phyloP scores from a whole-genome alignment of 2,113 vertebrate species.

The Melozone crissalis region DNA sequence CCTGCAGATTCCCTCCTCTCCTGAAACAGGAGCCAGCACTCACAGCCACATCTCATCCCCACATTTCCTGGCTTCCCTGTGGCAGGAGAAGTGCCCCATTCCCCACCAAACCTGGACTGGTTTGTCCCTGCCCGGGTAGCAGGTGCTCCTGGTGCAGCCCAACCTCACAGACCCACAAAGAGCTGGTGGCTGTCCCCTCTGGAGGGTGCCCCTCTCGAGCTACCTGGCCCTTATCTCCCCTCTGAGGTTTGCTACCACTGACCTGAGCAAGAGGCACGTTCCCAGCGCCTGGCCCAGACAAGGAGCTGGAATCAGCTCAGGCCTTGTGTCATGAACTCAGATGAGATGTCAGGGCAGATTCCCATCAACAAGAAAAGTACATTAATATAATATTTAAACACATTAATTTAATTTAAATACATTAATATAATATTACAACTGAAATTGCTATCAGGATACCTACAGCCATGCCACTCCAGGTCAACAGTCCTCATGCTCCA shows the following conservation, averaged over 20 bases:
- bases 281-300: background rate
- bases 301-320: background rate
- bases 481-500: background rate
- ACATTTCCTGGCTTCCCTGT: background rate
- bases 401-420: accelerated
- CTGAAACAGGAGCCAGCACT: background rate
- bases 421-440: background rate
- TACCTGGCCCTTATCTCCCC: background rate
- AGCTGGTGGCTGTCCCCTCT: background rate
- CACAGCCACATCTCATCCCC: background rate
- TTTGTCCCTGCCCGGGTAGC: background rate
- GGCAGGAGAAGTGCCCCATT: background rate
- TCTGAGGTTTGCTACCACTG: background rate
- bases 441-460: background rate
- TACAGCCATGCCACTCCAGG: background rate
- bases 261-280: background rate
- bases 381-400: background rate
- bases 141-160: background rate
- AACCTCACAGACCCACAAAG: accelerated
- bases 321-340: background rate
- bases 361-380: accelerated
- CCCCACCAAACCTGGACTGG: background rate
- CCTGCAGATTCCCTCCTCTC: background rate
- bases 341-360: background rate
- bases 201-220: background rate